These are phyloP conservation scores for Pandion haliaetus DNA, from an alignment of 2,113 vertebrate species.

Conservation along the genomic window DNA sequence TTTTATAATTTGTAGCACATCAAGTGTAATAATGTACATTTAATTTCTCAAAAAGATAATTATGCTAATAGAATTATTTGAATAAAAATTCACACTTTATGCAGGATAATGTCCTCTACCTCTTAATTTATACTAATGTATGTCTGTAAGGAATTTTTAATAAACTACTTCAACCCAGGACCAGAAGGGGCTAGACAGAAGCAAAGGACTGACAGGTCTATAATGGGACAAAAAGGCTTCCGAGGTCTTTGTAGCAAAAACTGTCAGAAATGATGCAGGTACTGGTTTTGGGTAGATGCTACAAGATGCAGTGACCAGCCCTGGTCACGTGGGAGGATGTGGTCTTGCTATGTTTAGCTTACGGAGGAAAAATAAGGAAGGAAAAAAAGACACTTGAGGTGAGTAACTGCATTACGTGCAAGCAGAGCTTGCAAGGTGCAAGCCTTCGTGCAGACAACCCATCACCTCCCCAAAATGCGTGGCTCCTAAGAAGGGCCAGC, in stretches of 20 bases:
- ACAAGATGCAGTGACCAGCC: background rate
- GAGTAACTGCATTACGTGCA: background rate
- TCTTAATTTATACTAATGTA: slow-evolving; percentile 74
- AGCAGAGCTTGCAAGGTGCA: background rate
- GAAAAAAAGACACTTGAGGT: background rate
- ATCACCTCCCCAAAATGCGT: background rate
- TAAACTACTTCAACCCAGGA: slow-evolving; percentile 1
- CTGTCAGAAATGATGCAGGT: background rate
- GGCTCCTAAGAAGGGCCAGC: background rate
- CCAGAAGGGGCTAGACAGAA: background rate
- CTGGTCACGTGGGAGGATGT: background rate
- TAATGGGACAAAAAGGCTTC: background rate
- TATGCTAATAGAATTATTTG: slow-evolving; percentile 79
- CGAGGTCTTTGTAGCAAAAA: background rate
- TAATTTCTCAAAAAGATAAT: slow-evolving; percentile 78
- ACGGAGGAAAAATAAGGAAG: background rate
- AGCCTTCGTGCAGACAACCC: background rate
- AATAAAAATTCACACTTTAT: slow-evolving; percentile 74
- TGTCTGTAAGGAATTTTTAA: slow-evolving; percentile 68
- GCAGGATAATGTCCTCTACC: slow-evolving; percentile 61
- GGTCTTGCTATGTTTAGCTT: background rate
- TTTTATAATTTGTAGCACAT: slow-evolving; percentile 75
- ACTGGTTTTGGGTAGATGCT: background rate
- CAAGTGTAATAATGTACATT: slow-evolving; percentile 76
- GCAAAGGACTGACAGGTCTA: background rate